These are phyloP conservation scores for Lithophane socia DNA, from an alignment of 2,888 invertebrate species.

Conservation along the genomic window DNA sequence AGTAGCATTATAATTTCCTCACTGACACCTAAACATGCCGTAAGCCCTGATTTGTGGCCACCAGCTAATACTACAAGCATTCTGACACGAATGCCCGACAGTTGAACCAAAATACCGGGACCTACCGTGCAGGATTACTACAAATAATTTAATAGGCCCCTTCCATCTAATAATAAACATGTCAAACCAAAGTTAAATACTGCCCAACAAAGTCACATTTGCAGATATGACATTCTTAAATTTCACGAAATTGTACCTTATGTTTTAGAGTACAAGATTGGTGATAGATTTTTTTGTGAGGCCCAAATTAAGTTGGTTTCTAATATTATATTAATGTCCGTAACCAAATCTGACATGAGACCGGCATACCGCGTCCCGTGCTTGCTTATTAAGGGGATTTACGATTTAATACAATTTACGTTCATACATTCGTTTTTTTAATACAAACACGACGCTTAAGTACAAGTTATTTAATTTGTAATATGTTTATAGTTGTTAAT, in stretches of 20 bases:
- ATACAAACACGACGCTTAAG: conserved; percentile 85
- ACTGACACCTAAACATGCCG: conserved; percentile 80
- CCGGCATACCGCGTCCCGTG: conserved; percentile 81
- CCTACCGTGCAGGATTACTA: conserved; percentile 85
- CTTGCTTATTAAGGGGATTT: conserved; percentile 86
- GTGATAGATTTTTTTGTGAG: conserved; percentile 33
- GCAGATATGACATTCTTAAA: conserved; percentile 43
- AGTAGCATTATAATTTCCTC: conserved; percentile 71
- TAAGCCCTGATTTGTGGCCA: conserved; percentile 79
- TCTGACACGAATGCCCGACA: conserved; percentile 78
- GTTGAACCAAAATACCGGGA: conserved; percentile 84
- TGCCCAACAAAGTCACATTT: conserved; percentile 73
- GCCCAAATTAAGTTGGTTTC: conserved; percentile 67
- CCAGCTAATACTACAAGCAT: conserved; percentile 73
- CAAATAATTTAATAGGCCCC: conserved; percentile 89
- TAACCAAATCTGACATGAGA: conserved; percentile 87
- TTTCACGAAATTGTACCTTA: conserved; percentile 67
- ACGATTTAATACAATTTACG: conserved; percentile 86
- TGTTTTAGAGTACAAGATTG: conserved; percentile 46
- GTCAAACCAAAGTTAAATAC: conserved; percentile 87
- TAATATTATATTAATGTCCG: conserved; percentile 83
- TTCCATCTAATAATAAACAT: conserved; percentile 89
- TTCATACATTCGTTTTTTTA: conserved; percentile 76
- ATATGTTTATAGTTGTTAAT: conserved; percentile 85
- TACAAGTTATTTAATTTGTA: conserved; percentile 88